These are phyloP conservation scores for Linnaemya tessellans DNA, from an alignment of 2,888 invertebrate species.

Conservation along the genomic window DNA sequence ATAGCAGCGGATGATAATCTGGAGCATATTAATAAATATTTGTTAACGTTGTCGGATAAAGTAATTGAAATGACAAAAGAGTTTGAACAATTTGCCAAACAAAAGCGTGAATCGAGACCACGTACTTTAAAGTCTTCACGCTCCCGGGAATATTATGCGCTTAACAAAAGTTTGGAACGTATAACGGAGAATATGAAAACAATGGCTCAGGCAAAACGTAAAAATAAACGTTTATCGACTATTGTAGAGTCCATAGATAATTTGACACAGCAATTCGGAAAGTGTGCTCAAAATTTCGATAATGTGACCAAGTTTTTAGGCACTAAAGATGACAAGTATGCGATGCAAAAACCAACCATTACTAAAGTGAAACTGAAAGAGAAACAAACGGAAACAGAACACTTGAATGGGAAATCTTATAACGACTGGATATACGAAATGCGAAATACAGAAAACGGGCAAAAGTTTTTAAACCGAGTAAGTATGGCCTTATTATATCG, in stretches of 20 bases:
- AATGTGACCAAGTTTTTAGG: constrained; percentile 72
- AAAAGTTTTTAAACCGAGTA: constrained; percentile 80
- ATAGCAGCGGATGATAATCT: constrained; percentile 71
- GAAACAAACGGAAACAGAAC: constrained; percentile 63
- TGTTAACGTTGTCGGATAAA: constrained; percentile 76
- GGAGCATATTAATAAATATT: constrained; percentile 77
- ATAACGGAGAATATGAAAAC: constrained; percentile 76
- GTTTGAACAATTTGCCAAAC: constrained; percentile 73
- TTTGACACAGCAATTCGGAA: constrained; percentile 76
- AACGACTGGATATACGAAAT: constrained; percentile 81
- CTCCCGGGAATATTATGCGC: constrained; percentile 73
- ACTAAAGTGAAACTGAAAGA: constrained; percentile 29
- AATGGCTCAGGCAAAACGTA: constrained; percentile 74
- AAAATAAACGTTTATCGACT: constrained; percentile 74
- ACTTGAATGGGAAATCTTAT: constrained; percentile 75
- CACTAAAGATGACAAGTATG: background rate
- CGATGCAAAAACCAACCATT: background rate
- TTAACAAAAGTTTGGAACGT: constrained; percentile 77
- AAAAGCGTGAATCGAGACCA: constrained; percentile 50
- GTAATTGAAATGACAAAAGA: constrained; percentile 77
- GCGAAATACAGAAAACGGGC: constrained; percentile 79
- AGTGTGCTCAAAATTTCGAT: constrained; percentile 76
- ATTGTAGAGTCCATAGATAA: constrained; percentile 76
- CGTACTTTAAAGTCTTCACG: constrained; percentile 67
- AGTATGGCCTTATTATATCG: background rate